Conservation (phyloP, 2,797 vertebrate species). For the Aphelocoma californica region DNA sequence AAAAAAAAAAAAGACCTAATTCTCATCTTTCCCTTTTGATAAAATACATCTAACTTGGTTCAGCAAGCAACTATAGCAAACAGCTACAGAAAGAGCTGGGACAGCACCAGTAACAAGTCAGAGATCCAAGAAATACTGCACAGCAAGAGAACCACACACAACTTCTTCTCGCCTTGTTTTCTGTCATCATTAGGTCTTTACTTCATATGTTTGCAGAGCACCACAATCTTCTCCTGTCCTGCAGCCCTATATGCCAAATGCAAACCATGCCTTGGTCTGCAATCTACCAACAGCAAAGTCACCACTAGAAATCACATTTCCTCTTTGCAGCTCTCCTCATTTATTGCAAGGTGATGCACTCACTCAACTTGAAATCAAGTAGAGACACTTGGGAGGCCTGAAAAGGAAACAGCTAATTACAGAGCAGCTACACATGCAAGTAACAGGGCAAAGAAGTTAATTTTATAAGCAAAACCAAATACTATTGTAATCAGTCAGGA, state of each 20-base stretch:
- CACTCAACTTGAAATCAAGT: background rate
- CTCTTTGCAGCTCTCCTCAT: background rate
- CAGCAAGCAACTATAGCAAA: background rate
- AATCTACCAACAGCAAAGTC: background rate
- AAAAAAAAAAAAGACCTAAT: background rate
- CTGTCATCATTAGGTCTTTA: background rate
- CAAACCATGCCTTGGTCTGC: background rate
- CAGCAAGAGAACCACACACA: background rate
- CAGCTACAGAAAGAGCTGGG: background rate
- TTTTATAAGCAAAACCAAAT: conserved; percentile 9
- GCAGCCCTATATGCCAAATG: background rate
- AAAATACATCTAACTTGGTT: background rate
- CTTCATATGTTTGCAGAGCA: background rate
- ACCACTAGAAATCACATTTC: background rate
- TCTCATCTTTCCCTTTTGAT: background rate
- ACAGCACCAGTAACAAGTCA: background rate
- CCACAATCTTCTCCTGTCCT: background rate
- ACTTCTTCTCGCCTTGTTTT: background rate
- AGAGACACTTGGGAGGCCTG: background rate
- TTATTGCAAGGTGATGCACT: background rate
- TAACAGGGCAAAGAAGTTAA: conserved; percentile 3
- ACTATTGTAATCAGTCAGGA: background rate
- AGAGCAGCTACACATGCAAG: background rate
- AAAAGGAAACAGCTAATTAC: conserved; percentile 30
- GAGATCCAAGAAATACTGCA: background rate